Evolutionary conservation across 2,113 vertebrate genomes (phyloP).

Genomic region (Poecile atricapillus): DNA sequence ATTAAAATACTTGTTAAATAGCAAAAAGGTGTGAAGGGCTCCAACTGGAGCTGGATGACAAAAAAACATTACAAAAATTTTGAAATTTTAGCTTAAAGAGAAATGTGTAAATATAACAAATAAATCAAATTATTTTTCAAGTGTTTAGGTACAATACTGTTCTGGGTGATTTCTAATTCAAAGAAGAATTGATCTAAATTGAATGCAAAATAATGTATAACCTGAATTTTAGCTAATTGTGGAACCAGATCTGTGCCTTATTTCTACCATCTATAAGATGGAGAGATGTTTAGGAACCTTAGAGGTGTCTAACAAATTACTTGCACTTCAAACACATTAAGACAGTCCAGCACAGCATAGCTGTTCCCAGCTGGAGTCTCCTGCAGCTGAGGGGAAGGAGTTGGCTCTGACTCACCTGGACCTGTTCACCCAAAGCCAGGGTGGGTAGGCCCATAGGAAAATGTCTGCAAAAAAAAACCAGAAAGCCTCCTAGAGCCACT

Average conservation of each 20-base stretch:
- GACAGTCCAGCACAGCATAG: not conserved
- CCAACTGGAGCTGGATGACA: slow-evolving; percentile 12
- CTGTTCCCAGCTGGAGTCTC: not conserved
- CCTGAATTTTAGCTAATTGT: not conserved
- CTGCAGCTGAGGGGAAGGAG: not conserved
- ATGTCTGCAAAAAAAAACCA: not conserved
- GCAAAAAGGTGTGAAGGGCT: slow-evolving; percentile 22
- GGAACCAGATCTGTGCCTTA: not conserved
- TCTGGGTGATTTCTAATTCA: slow-evolving; percentile 5
- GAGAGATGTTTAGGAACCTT: not conserved
- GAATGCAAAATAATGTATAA: not conserved
- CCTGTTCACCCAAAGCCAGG: not conserved
- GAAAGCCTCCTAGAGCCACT: not conserved
- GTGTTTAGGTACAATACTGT: not conserved
- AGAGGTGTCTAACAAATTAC: not conserved
- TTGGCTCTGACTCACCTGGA: not conserved
- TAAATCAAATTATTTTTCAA: slow-evolving; percentile 36
- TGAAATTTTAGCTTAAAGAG: slow-evolving; percentile 16
- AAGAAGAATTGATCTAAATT: not conserved
- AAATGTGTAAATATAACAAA: slow-evolving; percentile 38
- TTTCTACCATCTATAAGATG: not conserved
- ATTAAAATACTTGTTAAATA: slow-evolving; percentile 30
- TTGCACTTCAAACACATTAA: not conserved
- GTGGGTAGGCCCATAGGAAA: not conserved
- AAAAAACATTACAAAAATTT: not conserved